These are phyloP conservation scores for Bothrops jararaca DNA, from an alignment of 2,113 vertebrate species.

Conservation along the genomic window DNA sequence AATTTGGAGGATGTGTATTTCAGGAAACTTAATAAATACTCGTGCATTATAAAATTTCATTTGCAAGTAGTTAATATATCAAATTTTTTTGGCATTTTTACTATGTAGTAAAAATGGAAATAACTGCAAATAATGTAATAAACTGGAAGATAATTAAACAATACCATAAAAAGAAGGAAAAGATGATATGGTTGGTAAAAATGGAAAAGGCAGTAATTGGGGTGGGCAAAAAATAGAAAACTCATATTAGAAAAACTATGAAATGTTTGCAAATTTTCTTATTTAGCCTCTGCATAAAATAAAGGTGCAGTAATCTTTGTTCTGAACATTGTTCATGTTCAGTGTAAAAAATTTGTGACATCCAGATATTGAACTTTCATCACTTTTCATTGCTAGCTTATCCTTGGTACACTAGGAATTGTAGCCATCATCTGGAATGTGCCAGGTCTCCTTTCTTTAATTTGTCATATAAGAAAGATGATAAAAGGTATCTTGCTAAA, in stretches of 20 bases:
- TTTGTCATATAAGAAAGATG: background rate
- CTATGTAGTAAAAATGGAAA: background rate
- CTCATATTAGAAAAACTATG: background rate
- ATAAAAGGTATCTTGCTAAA: background rate
- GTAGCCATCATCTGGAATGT: background rate
- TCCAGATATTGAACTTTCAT: background rate
- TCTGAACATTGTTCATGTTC: background rate
- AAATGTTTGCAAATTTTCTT: background rate
- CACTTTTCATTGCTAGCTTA: background rate
- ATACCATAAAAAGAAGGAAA: background rate
- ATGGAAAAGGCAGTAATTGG: background rate
- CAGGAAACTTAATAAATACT: background rate
- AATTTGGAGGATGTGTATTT: background rate
- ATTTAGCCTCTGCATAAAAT: background rate
- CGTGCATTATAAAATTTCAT: background rate
- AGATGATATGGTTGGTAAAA: background rate
- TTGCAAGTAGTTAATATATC: background rate
- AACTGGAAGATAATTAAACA: background rate
- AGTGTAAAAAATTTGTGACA: background rate
- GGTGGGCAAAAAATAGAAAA: background rate
- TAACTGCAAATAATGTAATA: background rate
- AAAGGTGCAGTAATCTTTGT: background rate
- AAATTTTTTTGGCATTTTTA: background rate
- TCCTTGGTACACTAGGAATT: background rate
- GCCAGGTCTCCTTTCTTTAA: background rate